Evolutionary conservation across 2,113 vertebrate species (phyloP).

Genomic region (Cricetomys ansorgei): DNA sequence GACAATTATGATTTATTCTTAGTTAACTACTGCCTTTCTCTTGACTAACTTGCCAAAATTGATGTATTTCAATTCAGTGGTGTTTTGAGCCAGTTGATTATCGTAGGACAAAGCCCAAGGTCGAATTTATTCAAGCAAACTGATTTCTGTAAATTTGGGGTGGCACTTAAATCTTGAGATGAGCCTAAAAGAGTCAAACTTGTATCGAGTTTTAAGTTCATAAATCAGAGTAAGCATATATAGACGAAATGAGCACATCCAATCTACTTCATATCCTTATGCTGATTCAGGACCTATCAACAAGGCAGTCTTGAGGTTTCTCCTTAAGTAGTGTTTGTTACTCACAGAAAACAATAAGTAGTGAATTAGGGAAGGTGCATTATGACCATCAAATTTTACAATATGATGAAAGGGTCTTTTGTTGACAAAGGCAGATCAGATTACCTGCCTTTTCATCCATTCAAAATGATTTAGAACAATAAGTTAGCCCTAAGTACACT

Average conservation of each 20-base stretch:
- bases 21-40: background rate
- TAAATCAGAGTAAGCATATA: background rate
- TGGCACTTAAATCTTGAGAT: background rate
- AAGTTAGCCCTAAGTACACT: conserved; percentile 6
- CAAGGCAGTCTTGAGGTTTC: background rate
- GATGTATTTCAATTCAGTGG: background rate
- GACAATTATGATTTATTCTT: background rate
- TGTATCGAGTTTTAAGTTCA: background rate
- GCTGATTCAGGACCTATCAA: background rate
- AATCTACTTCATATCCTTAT: background rate
- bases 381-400: background rate
- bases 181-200: background rate
- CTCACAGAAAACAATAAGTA: conserved; percentile 40
- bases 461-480: background rate
- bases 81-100: background rate
- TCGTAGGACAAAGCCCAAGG: background rate
- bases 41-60: background rate
- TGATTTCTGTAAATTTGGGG: background rate
- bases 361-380: background rate
- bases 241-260: background rate
- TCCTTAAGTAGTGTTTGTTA: conserved; percentile 21
- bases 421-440: conserved; percentile 20
- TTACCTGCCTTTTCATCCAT: conserved; percentile 13
- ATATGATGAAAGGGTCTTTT: background rate
- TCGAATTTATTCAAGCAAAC: background rate